Percentiles rank a stretch among this genome's conserved stretches.
Evolutionary conservation across 2,113 vertebrate species (phyloP).

Genomic region (Suricata suricatta): DNA sequence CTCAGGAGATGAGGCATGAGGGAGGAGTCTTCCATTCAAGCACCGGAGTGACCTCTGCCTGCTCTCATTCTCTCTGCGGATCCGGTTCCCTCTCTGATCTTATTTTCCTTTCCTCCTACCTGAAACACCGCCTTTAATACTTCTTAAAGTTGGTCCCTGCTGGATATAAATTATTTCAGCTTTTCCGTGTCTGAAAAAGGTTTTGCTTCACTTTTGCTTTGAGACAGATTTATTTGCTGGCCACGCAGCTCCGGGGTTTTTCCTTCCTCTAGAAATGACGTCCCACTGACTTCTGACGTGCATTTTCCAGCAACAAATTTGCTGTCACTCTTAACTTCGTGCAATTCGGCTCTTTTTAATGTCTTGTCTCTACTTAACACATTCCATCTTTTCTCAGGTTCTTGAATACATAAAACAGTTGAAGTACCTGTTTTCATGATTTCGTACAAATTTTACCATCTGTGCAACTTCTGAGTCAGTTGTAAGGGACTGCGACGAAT

Average conservation of each 20-base stretch:
- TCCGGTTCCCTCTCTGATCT: not conserved
- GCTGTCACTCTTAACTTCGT: not conserved
- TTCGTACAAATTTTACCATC: not conserved
- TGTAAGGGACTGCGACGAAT: not conserved
- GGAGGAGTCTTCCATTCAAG: too few species aligned
- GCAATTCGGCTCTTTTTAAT: not conserved
- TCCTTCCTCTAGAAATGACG: too few species aligned
- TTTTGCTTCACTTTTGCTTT: not conserved
- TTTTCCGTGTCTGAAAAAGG: not conserved
- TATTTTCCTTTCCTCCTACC: not conserved
- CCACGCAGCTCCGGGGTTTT: not conserved
- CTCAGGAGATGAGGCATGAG: too few species aligned
- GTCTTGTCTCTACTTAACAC: not conserved
- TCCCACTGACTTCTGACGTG: too few species aligned
- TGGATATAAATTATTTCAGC: not conserved
- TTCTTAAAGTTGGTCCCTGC: not conserved
- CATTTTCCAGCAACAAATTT: not conserved
- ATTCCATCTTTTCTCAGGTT: not conserved
- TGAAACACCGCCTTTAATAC: not conserved
- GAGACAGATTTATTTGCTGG: not conserved
- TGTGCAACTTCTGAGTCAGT: not conserved
- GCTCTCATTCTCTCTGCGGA: not conserved
- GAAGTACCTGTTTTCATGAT: not conserved
- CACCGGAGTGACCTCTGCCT: accelerated
- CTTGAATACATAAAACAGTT: not conserved